These are phyloP conservation scores for Malurus alboscapulatus DNA, from an alignment of 2,113 vertebrate genomes.

Conservation along the genomic window DNA sequence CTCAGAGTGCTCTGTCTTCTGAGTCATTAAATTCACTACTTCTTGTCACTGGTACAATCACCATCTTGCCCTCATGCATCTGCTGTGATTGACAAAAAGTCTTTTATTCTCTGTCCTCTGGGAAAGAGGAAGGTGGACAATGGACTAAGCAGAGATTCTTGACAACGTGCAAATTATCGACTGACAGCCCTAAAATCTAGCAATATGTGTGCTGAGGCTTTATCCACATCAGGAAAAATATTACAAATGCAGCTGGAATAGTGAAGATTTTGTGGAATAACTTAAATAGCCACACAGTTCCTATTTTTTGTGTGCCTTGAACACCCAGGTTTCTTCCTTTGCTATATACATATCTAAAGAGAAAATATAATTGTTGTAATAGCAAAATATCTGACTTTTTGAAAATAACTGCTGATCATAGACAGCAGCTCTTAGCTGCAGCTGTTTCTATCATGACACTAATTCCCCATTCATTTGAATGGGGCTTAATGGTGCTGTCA, in stretches of 20 bases:
- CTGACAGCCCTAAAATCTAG: neutral
- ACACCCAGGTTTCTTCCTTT: neutral
- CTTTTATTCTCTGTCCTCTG: neutral
- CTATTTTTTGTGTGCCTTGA: neutral
- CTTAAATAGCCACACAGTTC: accelerated
- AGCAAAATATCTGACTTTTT: conserved; percentile 60
- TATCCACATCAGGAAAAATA: neutral
- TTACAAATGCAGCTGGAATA: neutral
- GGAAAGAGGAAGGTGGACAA: neutral
- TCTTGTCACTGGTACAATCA: neutral
- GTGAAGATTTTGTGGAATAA: neutral
- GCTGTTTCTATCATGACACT: conserved; percentile 65
- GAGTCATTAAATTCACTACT: neutral
- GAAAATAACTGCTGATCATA: conserved; percentile 43
- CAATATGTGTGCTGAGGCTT: neutral
- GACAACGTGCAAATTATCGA: neutral
- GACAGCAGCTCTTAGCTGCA: conserved; percentile 66
- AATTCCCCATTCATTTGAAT: conserved; percentile 69
- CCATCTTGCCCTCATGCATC: neutral
- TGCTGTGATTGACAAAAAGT: neutral
- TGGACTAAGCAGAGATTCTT: neutral
- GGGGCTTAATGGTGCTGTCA: conserved; percentile 62
- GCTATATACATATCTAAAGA: neutral
- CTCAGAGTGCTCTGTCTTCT: neutral
- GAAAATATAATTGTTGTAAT: conserved; percentile 31